These are phyloP conservation scores for Prunella fulvescens DNA, from an alignment of 2,113 vertebrate genomes.

Conservation along the genomic window DNA sequence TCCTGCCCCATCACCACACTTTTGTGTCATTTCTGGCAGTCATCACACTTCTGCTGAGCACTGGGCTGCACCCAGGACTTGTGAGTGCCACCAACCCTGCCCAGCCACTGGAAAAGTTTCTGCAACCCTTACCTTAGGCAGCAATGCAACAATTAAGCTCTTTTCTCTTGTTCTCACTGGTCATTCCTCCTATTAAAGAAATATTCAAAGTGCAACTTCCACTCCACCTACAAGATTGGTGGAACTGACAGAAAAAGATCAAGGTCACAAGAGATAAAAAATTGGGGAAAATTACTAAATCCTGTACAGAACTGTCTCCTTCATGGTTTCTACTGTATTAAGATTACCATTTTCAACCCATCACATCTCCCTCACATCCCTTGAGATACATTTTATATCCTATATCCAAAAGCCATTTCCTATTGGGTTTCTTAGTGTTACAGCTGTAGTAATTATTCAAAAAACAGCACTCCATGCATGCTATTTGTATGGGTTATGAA, in stretches of 20 bases:
- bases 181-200: neutral
- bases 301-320: neutral
- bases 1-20: neutral
- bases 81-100: neutral
- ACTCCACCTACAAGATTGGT: neutral
- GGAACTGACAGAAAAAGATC: neutral
- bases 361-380: neutral
- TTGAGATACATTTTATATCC: neutral
- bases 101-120: neutral
- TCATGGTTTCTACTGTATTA: neutral
- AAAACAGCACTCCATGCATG: neutral
- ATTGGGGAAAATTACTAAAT: neutral
- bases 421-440: neutral
- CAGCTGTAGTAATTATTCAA: neutral
- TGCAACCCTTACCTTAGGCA: neutral
- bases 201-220: neutral
- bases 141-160: neutral
- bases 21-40: neutral
- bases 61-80: neutral
- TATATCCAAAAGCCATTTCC: neutral
- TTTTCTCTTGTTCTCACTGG: neutral
- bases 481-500: neutral
- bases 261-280: neutral
- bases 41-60: slow-evolving; percentile 14
- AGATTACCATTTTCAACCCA: neutral